Conservation (phyloP, 2,113 vertebrate genomes). For the Helogale parvula region DNA sequence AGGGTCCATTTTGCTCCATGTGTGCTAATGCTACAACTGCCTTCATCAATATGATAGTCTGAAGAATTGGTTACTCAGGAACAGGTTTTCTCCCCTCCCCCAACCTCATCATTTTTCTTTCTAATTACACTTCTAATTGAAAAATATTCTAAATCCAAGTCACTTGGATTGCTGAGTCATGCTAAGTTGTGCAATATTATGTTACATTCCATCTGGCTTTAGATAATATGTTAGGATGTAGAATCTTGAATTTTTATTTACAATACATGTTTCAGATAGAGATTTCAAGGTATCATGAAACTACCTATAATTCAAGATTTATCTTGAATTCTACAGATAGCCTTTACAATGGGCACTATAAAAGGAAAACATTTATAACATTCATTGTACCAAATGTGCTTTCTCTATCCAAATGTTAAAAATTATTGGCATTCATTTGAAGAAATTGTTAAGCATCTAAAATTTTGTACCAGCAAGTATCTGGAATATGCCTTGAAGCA, state of each 20-base stretch:
- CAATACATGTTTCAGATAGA: slow-evolving; percentile 38
- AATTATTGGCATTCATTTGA: slow-evolving; percentile 70
- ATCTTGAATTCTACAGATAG: slow-evolving; percentile 52
- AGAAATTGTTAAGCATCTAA: slow-evolving; percentile 65
- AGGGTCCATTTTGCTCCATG: not conserved
- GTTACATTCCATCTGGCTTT: slow-evolving; percentile 58
- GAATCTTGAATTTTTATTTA: slow-evolving; percentile 52
- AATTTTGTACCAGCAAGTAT: slow-evolving; percentile 59
- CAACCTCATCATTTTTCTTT: slow-evolving; percentile 44
- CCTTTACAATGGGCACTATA: slow-evolving; percentile 2
- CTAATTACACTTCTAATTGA: slow-evolving; percentile 52
- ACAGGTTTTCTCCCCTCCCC: not conserved
- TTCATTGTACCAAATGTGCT: slow-evolving; percentile 39
- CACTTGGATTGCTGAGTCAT: slow-evolving; percentile 66
- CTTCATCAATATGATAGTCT: not conserved
- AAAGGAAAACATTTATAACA: not conserved
- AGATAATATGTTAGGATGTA: slow-evolving; percentile 36
- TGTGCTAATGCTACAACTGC: not conserved
- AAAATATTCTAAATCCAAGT: slow-evolving; percentile 63
- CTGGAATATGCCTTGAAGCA: slow-evolving; percentile 73
- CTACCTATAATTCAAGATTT: slow-evolving; percentile 28
- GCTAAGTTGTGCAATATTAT: slow-evolving; percentile 69
- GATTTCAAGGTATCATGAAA: slow-evolving; percentile 40
- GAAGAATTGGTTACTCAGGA: slow-evolving; percentile 35
- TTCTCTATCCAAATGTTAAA: slow-evolving; percentile 52